Evolutionary conservation across 2,113 vertebrate species (phyloP), one percentile per base, ranked within the genome.

Genomic region (Labrus mixtus): DNA sequence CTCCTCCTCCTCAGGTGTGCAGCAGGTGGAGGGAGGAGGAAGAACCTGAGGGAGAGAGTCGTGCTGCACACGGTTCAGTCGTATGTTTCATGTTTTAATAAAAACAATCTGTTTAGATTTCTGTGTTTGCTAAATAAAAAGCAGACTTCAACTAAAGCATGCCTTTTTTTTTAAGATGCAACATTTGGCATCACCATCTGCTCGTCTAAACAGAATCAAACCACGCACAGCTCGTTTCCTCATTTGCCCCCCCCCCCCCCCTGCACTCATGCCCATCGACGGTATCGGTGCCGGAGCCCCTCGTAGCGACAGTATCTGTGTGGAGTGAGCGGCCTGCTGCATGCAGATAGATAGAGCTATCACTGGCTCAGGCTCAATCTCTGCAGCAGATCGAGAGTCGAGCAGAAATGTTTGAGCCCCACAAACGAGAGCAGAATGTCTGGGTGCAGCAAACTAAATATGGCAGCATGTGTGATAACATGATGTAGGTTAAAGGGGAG

Each of bases 131-230:
- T 20, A 37, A 61, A 68, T n/a, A 20, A 50, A 68, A 15, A 46
- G 11, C 39, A 41, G 8, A 11, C 39, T 41, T 7, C 7, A 39
- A 10, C 10, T 8, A 39, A 3, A 16, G 6, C 17, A 4, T 6
- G 15, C 8, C 22, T 71, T 65, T 36, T 65, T 36, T 37, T 22
- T 50, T 33, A 33, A 33, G 29, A 33, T 46, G 25, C 1, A 43
- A 68, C 75, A 72, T 76, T 85, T 82, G 79, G 60, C 43, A 2
- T 59, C 25, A 43, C 68, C 75, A 79, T 84, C 84, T 82, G 68
- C 58, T 53, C 20, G 37, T 68, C 46, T 54, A 57, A 57, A 71
- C 8, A 22, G 37, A 80, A 68, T 79, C 51, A 74, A 63, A 59
- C 23, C 76, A 82, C 5, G 56, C 64, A 54, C 57, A 59, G 73